These are phyloP conservation scores for Willisornis vidua DNA, from an alignment of 2,113 vertebrate genomes.

Conservation along the genomic window DNA sequence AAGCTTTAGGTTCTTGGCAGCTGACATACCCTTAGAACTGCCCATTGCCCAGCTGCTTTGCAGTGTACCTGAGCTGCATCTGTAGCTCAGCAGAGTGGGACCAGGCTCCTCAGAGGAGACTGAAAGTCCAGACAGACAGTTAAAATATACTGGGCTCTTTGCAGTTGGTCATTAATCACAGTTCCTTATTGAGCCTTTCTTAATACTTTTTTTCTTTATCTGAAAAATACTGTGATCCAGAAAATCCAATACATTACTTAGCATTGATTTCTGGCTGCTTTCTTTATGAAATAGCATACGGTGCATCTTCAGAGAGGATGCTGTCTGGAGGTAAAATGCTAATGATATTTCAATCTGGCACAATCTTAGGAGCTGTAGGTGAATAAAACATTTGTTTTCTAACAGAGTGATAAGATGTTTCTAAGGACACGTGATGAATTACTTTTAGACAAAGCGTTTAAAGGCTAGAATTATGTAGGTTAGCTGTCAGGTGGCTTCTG, in stretches of 20 bases:
- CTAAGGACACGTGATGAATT: not conserved
- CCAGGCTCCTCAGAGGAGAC: not conserved
- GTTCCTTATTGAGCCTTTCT: not conserved
- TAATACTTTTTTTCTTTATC: not conserved
- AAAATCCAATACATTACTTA: not conserved
- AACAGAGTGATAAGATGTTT: not conserved
- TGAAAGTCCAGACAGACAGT: not conserved
- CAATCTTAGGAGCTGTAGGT: not conserved
- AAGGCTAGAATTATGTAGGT: not conserved
- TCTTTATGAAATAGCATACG: not conserved
- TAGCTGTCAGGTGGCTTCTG: not conserved
- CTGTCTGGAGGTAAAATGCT: not conserved
- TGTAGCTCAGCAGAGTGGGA: not conserved
- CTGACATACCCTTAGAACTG: not conserved
- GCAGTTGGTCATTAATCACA: not conserved
- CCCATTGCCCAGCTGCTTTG: not conserved
- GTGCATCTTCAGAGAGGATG: not conserved
- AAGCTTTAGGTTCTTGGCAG: not conserved
- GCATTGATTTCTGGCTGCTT: not conserved
- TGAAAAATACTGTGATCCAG: not conserved
- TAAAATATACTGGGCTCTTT: not conserved
- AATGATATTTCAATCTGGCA: not conserved
- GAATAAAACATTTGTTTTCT: not conserved
- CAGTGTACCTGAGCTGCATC: not conserved
- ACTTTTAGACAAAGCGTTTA: not conserved